A percentile compares a stretch with the other conserved stretches of the same genome.
phyloP scores from a whole-genome alignment of 2,888 invertebrate genomes.

The Catonia carolina region DNA sequence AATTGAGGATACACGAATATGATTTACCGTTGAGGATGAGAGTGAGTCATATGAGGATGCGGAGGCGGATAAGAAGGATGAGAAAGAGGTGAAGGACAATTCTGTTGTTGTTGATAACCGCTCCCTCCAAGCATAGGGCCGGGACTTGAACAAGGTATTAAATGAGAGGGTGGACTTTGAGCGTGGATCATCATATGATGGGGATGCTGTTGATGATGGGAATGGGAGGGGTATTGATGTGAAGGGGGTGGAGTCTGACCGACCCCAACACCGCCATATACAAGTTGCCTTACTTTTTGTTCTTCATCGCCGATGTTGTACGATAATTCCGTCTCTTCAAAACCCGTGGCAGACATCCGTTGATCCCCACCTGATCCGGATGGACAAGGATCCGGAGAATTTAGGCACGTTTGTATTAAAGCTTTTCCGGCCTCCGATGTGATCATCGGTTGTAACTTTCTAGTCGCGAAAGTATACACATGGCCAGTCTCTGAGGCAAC shows the following conservation, averaged over 20 bases:
- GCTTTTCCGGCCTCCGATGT: slow-evolving; percentile 96
- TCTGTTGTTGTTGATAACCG: slow-evolving; percentile 47
- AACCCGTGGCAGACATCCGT: slow-evolving; percentile 96
- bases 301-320: slow-evolving; percentile 94
- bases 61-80: slow-evolving; percentile 66
- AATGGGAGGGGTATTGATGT: slow-evolving; percentile 43
- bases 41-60: slow-evolving; percentile 61
- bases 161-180: slow-evolving; percentile 45
- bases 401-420: slow-evolving; percentile 96
- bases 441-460: slow-evolving; percentile 98
- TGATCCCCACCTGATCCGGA: slow-evolving; percentile 67
- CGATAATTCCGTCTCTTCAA: slow-evolving; percentile 96
- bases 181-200: slow-evolving; percentile 53
- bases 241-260: slow-evolving; percentile 40
- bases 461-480: slow-evolving; percentile 99
- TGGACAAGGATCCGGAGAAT: slow-evolving; percentile 79
- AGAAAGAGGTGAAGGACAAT: slow-evolving; percentile 55
- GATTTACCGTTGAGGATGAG: slow-evolving; percentile 68
- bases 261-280: slow-evolving; percentile 64
- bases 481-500: slow-evolving; percentile 99
- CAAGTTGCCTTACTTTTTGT: slow-evolving; percentile 95
- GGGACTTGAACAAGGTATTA: slow-evolving; percentile 58
- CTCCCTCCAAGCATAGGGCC: slow-evolving; percentile 59
- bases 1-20: no score
- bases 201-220: slow-evolving; percentile 46